phyloP scores from a whole-genome alignment of 1,140 invertebrate species.

The Brachystomella parvula region DNA sequence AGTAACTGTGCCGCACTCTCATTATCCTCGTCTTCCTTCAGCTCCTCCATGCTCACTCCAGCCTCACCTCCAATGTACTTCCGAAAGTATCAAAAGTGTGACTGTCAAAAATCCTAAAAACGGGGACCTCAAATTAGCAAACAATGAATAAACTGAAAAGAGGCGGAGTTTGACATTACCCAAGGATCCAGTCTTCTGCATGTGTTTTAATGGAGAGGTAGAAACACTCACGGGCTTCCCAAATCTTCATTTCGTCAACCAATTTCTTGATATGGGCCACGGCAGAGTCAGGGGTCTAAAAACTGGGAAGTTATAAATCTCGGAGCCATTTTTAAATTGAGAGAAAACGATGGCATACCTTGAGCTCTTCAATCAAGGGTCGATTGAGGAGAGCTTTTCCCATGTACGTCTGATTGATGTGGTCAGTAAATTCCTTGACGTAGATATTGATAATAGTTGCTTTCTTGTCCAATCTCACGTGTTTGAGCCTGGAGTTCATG shows the following conservation, averaged over 20 bases:
- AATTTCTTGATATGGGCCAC: neutral
- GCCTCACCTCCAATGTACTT: neutral
- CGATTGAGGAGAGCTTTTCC: neutral
- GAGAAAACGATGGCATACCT: neutral
- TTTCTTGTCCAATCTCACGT: neutral
- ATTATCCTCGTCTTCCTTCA: neutral
- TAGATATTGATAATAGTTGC: neutral
- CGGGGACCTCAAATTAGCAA: neutral
- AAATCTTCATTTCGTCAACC: neutral
- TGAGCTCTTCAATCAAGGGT: neutral
- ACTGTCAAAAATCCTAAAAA: neutral
- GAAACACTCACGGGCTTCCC: constrained; percentile 2
- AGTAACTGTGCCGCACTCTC: neutral
- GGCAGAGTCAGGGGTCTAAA: neutral
- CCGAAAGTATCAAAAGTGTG: neutral
- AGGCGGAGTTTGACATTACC: neutral
- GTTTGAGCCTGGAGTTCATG: neutral
- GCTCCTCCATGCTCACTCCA: neutral
- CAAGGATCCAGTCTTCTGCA: neutral
- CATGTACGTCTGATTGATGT: neutral
- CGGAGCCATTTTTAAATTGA: neutral
- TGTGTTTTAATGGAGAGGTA: neutral
- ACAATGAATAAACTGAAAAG: neutral
- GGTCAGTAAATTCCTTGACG: constrained; percentile 2
- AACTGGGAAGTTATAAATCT: neutral